phyloP scores from a whole-genome alignment of 2,888 invertebrate species.

The Mythimna pallens region DNA sequence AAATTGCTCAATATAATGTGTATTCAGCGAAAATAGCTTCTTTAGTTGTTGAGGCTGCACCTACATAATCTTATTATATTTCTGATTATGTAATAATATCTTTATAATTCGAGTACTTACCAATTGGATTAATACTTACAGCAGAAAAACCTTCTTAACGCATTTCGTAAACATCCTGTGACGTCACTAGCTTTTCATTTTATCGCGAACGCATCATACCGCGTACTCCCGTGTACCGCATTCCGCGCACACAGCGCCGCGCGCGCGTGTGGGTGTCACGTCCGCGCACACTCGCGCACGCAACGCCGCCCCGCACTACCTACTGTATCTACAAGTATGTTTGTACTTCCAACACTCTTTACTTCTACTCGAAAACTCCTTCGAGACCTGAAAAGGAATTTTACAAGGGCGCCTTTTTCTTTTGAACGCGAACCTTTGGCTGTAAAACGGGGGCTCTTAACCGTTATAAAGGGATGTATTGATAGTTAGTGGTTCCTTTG shows the following conservation, averaged over 20 bases:
- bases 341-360: slow-evolving; percentile 71
- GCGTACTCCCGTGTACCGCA: slow-evolving; percentile 73
- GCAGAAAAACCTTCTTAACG: slow-evolving; percentile 28
- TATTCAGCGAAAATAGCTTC: neutral
- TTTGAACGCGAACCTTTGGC: slow-evolving; percentile 82
- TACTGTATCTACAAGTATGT: slow-evolving; percentile 76
- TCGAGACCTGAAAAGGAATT: slow-evolving; percentile 87
- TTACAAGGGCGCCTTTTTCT: slow-evolving; percentile 86
- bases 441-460: slow-evolving; percentile 82
- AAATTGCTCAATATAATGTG: neutral
- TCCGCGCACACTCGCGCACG: slow-evolving; percentile 75
- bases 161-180: slow-evolving; percentile 66
- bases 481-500: slow-evolving; percentile 81
- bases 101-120: neutral
- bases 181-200: slow-evolving; percentile 74
- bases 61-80: neutral
- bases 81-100: slow-evolving; percentile 1
- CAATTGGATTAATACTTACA: slow-evolving; percentile 37
- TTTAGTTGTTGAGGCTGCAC: neutral
- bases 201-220: slow-evolving; percentile 70
- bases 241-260: slow-evolving; percentile 76
- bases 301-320: slow-evolving; percentile 79
- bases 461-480: slow-evolving; percentile 79
- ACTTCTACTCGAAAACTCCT: slow-evolving; percentile 79
- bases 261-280: slow-evolving; percentile 72